Base-by-base conservation (phyloP, 2,797 vertebrate species). In the Periparus ater region DNA sequence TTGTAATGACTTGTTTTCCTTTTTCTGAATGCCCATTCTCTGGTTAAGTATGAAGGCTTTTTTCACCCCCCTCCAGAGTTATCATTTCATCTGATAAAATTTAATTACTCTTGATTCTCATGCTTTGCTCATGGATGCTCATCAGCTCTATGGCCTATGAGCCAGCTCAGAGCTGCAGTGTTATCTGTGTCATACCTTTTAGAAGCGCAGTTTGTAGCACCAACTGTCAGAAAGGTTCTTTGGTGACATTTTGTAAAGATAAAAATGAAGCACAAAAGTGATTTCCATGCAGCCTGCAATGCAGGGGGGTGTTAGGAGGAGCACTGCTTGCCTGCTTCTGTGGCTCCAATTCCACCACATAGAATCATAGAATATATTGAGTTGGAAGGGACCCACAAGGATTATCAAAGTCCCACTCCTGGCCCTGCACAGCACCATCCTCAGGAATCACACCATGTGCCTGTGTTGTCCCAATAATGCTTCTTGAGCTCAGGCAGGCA, bases 231-330 rank as follows among this genome's bases (percentile, higher is more conserved):
- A 42, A 61, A 67, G 40, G 34, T 57, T 55, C 23, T 76, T 55
- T 7, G 21, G 10, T 53, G 44, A 29, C 14, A 42, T 76, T 82
- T 53, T 55, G 20, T 50, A 34, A 82, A 60, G 16, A 11, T 45
- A 42, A 18, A 87, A 76, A 81, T 38, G 6, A 92, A 85, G 17
- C 20, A 47, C 17, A 45, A 42, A 17, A 45, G 55, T 66, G 7
- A 63, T 40, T 87, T 79, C 40, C 17, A 11, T 45, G 32, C 42
- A 77, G 42, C 21, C 27, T 63, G 45, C 32, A 55, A 6, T 1
- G 4, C 17, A 6, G 13, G 1, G 9, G 4, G 6, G 0, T 38
- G 23, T 3, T 7, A 65, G 13, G 6, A 45, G 26, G 10, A 67
- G 5, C 1, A 3, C 32, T 44, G 61, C 32, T 89, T 68, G 22